Percentiles rank a stretch among this genome's conserved stretches.
Evolutionary conservation across 2,797 vertebrate genomes (phyloP).

Genomic region (Champsocephalus esox): DNA sequence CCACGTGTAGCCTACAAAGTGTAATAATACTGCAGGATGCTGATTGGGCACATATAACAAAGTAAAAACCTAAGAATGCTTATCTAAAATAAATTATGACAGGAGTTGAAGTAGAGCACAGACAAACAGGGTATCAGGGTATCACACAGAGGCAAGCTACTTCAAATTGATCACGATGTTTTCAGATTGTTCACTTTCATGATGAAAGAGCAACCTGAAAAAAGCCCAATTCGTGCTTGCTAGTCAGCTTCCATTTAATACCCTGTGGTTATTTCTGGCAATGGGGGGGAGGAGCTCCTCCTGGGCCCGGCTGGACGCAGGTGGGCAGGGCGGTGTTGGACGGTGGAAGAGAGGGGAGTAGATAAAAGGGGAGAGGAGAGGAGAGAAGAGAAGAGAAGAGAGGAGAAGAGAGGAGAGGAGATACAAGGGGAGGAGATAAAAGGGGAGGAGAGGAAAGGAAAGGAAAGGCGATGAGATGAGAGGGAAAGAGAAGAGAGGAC

Average conservation of each 20-base stretch:
- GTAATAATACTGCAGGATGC: neutral
- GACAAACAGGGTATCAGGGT: neutral
- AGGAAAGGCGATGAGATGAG: neutral
- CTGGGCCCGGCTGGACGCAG: conserved; percentile 42
- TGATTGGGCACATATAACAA: neutral
- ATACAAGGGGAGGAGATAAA: neutral
- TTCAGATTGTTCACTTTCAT: neutral
- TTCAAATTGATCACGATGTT: conserved; percentile 9
- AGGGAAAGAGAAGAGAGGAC: conserved; percentile 29
- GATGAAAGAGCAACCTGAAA: conserved; percentile 4
- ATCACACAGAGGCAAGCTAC: neutral
- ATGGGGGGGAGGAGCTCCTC: conserved; percentile 37
- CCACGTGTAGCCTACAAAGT: neutral
- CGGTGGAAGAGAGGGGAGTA: neutral
- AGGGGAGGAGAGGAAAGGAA: neutral
- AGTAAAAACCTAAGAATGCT: neutral
- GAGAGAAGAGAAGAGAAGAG: too few species aligned
- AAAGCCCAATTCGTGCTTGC: conserved; percentile 17
- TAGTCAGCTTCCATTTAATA: conserved; percentile 63
- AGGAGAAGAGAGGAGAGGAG: neutral
- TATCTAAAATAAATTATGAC: conserved; percentile 9
- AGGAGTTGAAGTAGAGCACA: neutral
- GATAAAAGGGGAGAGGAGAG: neutral
- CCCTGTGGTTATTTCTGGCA: conserved; percentile 72
- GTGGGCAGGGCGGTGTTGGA: conserved; percentile 51